Evolutionary conservation across 2,113 vertebrate species (phyloP).

Genomic region (Trematomus loennbergii): DNA sequence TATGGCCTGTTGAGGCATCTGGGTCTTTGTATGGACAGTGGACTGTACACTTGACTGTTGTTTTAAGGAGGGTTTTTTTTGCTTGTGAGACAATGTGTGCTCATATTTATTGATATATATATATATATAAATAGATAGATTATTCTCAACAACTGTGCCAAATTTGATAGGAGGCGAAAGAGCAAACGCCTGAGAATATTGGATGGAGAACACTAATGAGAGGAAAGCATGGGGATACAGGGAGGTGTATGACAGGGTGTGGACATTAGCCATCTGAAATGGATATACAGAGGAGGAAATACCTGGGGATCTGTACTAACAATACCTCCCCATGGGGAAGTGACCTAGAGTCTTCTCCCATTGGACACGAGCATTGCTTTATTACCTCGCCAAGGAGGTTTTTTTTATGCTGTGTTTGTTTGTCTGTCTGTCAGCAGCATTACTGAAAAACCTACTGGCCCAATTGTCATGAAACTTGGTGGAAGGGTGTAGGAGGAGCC

Average conservation of each 20-base stretch:
- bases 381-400: conserved; percentile 3
- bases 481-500: no score
- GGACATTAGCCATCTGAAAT: conserved; percentile 49
- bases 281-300: conserved; percentile 3
- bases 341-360: conserved; percentile 53
- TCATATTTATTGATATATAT: no score
- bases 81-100: no score
- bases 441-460: no score
- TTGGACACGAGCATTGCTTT: conserved; percentile 37
- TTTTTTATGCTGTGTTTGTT: no score
- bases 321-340: conserved; percentile 48
- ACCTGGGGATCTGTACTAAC: conserved; percentile 49
- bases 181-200: conserved; percentile 27
- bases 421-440: no score
- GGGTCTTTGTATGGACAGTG: no score
- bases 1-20: no score
- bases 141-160: conserved; percentile 14
- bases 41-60: no score
- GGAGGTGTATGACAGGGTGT: conserved; percentile 36
- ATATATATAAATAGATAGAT: neutral
- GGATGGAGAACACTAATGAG: conserved; percentile 51
- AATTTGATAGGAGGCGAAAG: conserved; percentile 4
- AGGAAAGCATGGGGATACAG: conserved; percentile 21
- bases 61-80: no score
- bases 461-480: no score